Conservation (phyloP, 1,140 invertebrate genomes). For the Cepaea nemoralis region DNA sequence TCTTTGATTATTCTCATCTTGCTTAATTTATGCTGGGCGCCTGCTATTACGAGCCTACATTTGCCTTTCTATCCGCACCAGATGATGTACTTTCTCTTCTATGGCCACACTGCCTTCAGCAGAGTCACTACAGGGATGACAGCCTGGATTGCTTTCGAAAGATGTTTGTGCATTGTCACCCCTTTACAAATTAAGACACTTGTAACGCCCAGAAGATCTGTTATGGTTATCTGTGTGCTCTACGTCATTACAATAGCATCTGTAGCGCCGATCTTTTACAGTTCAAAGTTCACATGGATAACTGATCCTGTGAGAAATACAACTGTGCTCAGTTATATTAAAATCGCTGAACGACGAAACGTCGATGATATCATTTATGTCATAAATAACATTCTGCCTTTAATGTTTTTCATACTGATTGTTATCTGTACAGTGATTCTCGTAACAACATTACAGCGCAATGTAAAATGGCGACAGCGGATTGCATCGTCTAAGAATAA, state of each 20-base stretch:
- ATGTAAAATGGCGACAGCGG: neutral
- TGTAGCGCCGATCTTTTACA: neutral
- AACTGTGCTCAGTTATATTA: neutral
- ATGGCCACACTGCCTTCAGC: too few species aligned
- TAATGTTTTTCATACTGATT: too few species aligned
- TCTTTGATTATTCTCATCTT: too few species aligned
- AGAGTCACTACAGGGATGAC: slow-evolving; percentile 3
- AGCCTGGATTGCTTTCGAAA: slow-evolving; percentile 12
- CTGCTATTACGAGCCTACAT: too few species aligned
- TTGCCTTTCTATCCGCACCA: too few species aligned
- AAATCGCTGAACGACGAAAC: too few species aligned
- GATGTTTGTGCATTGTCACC: slow-evolving; percentile 26
- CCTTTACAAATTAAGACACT: slow-evolving; percentile 7
- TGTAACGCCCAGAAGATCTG: neutral
- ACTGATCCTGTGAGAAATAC: neutral
- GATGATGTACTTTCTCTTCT: too few species aligned
- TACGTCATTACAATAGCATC: neutral
- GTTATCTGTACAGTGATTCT: too few species aligned
- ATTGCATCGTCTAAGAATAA: neutral
- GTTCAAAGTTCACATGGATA: neutral
- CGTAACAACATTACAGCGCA: too few species aligned
- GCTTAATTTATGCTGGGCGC: too few species aligned
- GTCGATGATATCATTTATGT: too few species aligned
- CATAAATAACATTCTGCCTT: too few species aligned
- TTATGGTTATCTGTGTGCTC: neutral